Conservation (phyloP, 2,888 invertebrate genomes). For the Drosophila helvetica region DNA sequence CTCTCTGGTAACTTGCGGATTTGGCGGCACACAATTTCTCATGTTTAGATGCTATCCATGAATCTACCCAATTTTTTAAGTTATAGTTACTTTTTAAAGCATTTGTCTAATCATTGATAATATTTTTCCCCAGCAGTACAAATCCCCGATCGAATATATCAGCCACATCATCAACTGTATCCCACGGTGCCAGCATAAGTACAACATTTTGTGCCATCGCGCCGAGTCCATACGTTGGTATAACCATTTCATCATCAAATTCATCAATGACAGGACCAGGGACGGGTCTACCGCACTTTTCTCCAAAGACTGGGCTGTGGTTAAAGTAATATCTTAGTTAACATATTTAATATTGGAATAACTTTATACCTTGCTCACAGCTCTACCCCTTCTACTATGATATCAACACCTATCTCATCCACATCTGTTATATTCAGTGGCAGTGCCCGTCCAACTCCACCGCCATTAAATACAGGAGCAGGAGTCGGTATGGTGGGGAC, state of each 20-base stretch:
- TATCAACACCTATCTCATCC: conserved; percentile 79
- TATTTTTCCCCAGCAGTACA: conserved; percentile 42
- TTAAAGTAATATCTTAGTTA: conserved; percentile 68
- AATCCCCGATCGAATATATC: conserved; percentile 45
- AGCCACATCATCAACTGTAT: conserved; percentile 26
- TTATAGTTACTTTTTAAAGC: background rate
- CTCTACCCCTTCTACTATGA: conserved; percentile 52
- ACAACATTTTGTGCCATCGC: conserved; percentile 43
- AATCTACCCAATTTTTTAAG: no score
- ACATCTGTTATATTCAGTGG: conserved; percentile 84
- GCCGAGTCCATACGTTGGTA: conserved; percentile 43
- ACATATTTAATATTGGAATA: background rate
- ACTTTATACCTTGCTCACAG: conserved; percentile 29
- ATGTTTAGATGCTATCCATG: no score
- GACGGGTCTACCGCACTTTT: conserved; percentile 60
- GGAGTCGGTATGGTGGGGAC: conserved; percentile 39
- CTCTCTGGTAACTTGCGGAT: no score
- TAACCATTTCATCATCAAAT: conserved; percentile 46
- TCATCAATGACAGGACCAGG: conserved; percentile 47
- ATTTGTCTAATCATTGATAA: background rate
- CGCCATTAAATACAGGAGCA: conserved; percentile 77
- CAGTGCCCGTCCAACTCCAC: conserved; percentile 85
- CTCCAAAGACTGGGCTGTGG: conserved; percentile 80
- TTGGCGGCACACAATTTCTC: no score
- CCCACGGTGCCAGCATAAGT: conserved; percentile 44